Evolutionary conservation across 1,140 invertebrate genomes (phyloP).

Genomic region (Venustaconcha ellipsiformis): DNA sequence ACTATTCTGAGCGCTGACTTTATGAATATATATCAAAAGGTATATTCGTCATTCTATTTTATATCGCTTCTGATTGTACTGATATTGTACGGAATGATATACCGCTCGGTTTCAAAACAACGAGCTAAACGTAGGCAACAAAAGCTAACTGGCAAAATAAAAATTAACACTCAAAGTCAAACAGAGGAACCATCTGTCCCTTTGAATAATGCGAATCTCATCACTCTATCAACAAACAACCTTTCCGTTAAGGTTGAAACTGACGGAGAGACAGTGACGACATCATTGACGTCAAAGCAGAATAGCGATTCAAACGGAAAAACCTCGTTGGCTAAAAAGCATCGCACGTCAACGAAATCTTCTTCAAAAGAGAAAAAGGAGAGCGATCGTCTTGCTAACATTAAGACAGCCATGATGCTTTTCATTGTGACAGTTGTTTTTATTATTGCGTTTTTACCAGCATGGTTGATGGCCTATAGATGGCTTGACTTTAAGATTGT

Average conservation of each 20-base stretch:
- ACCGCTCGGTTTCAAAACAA: conserved; percentile 49
- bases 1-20: conserved; percentile 43
- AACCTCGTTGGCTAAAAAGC: conserved; percentile 3
- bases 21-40: conserved; percentile 52
- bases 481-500: conserved; percentile 51
- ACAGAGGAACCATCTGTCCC: conserved; percentile 28
- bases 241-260: conserved; percentile 20
- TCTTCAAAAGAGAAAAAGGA: conserved; percentile 23
- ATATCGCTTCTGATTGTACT: conserved; percentile 53
- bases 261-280: conserved; percentile 20
- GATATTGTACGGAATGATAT: conserved; percentile 58
- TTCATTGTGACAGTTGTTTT: conserved; percentile 66
- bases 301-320: conserved; percentile 6
- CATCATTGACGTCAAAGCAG: not conserved
- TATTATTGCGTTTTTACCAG: conserved; percentile 61
- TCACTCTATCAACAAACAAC: conserved; percentile 1
- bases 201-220: conserved; percentile 2
- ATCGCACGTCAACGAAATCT: not conserved
- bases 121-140: conserved; percentile 42
- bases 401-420: conserved; percentile 62
- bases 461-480: conserved; percentile 58
- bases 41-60: conserved; percentile 55
- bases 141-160: conserved; percentile 7
- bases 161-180: conserved; percentile 31
- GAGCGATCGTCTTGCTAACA: conserved; percentile 48